phyloP scores from a whole-genome alignment of 2,797 vertebrate species.

The Platalea minor region DNA sequence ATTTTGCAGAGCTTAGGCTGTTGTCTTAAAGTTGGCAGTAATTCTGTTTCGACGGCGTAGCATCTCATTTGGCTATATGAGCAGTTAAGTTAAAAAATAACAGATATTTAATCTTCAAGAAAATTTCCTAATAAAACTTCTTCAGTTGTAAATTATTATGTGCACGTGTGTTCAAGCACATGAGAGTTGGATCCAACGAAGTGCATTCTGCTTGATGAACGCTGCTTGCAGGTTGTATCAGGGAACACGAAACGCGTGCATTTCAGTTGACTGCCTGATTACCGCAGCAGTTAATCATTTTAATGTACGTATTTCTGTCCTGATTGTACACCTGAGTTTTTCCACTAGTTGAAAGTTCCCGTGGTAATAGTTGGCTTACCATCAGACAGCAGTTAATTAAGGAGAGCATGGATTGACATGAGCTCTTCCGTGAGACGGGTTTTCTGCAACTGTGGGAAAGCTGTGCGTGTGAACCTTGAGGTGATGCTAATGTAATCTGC shows the following conservation, averaged over 20 bases:
- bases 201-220: rapidly evolving
- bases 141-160: not conserved
- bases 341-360: not conserved
- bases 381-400: not conserved
- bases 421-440: not conserved
- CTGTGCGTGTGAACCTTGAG: not conserved
- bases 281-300: rapidly evolving
- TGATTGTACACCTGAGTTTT: not conserved
- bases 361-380: not conserved
- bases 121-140: not conserved
- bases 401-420: rapidly evolving
- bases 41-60: not conserved
- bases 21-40: not conserved
- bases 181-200: not conserved
- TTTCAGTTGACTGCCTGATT: not conserved
- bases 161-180: rapidly evolving
- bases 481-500: not conserved
- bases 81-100: not conserved
- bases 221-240: rapidly evolving
- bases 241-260: rapidly evolving
- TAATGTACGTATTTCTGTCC: not conserved
- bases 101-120: not conserved
- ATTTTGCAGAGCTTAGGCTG: not conserved
- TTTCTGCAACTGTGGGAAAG: not conserved
- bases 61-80: not conserved